Conservation (phyloP, 2,797 vertebrate species). For the Emydoidea blandingii region DNA sequence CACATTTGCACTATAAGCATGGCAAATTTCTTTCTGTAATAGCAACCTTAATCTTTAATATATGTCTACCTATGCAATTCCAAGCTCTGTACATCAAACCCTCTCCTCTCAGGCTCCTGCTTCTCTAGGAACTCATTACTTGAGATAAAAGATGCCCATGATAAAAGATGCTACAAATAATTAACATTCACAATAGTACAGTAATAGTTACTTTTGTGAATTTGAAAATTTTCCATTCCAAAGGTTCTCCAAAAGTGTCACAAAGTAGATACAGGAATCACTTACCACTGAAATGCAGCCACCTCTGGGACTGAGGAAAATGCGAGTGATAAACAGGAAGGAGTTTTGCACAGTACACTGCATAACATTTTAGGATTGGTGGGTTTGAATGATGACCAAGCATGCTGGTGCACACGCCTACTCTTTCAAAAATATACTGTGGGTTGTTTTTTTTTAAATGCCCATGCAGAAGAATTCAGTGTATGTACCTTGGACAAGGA, state of each 20-base stretch:
- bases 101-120: not conserved
- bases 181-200: not conserved
- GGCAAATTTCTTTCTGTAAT: not conserved
- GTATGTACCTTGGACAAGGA: not conserved
- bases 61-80: not conserved
- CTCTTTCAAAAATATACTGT: not conserved
- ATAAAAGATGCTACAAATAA: conserved; percentile 9
- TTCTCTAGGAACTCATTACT: not conserved
- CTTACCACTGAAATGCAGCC: not conserved
- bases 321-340: not conserved
- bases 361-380: not conserved
- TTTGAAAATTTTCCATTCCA: not conserved
- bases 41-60: not conserved
- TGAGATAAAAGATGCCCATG: not conserved
- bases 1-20: not conserved
- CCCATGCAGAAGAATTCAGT: not conserved
- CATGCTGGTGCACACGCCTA: not conserved
- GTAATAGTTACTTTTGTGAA: not conserved
- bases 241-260: not conserved
- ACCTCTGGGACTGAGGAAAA: not conserved
- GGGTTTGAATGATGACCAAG: not conserved
- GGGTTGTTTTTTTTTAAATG: not conserved
- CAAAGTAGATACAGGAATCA: not conserved
- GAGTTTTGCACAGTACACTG: not conserved
- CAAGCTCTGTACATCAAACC: not conserved